Evolutionary conservation across 2,797 vertebrate genomes (phyloP).

Genomic region (Pogoniulus pusillus): DNA sequence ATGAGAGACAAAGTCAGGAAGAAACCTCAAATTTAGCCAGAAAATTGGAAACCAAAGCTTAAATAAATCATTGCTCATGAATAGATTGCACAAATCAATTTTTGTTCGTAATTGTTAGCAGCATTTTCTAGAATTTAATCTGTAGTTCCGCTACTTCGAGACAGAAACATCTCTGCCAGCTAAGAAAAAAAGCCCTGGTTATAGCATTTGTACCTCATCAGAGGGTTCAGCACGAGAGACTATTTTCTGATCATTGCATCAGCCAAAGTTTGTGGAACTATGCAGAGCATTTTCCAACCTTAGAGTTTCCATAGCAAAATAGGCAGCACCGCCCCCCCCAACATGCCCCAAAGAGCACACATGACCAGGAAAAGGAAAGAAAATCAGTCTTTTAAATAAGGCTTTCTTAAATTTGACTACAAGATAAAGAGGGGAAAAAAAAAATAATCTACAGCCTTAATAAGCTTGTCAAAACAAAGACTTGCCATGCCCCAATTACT

Average conservation of each 20-base stretch:
- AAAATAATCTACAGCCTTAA: background rate
- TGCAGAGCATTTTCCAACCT: background rate
- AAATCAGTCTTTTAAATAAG: background rate
- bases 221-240: background rate
- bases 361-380: background rate
- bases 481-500: background rate
- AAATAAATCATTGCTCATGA: background rate
- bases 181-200: background rate
- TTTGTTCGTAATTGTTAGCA: background rate
- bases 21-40: background rate
- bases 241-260: background rate
- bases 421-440: background rate
- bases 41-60: background rate
- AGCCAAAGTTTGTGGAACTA: background rate
- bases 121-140: background rate
- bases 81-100: background rate
- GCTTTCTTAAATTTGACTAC: background rate
- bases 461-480: background rate
- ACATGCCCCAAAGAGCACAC: accelerated
- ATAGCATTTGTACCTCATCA: background rate
- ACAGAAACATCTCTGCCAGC: background rate
- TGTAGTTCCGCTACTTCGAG: background rate
- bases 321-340: background rate
- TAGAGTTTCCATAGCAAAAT: background rate
- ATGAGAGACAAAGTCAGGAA: background rate